Evolutionary conservation across 1,140 invertebrate species (phyloP), one percentile per base, ranked within the genome.

Genomic region (Drosophila rhopaloa): DNA sequence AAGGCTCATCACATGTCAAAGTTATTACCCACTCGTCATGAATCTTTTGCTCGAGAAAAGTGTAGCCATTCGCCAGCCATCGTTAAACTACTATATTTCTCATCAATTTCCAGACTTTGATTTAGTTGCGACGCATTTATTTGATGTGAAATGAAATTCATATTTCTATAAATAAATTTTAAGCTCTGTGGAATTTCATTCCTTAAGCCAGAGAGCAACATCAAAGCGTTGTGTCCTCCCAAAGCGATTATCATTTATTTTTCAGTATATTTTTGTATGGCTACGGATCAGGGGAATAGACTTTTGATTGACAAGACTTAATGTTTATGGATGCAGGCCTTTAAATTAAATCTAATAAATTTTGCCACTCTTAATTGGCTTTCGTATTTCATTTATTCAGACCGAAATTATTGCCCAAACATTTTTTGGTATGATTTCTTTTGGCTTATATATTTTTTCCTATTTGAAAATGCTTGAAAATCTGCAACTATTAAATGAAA

Each of bases 1-100:
- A 9, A n/a, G 41, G 24, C 76, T 61, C 79, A 78, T 86, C 79
- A 86, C 78, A 53, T 61, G 82, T 59, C 71, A 82, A 66, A 60
- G 41, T 53, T 56, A 48, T 70, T 62, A 29, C 40, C 65, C 61
- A 73, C 54, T 50, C 54, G 56, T 51, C 60, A 35, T 54, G 29
- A 35, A 35, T 37, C 37, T 16, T 35, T 14, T 8, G 54, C 53
- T 54, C 63, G 57, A 47, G 50, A 24, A 44, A 54, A 41, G 35
- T 54, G 40, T 35, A 35, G 48, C 19, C 63, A 37, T 43, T 50
- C 40, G 14, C 54, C 7, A 29, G 32, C 24, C 40, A 13, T 61
- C 58, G 16, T 55, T 27, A 13, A 65, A 61, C 44, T 44, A n/a
- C n/a, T n/a, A n/a, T n/a, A 43, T 27, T 67, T 43, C 11, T 27